These are phyloP conservation scores for Tokudaia muenninki DNA, from an alignment of 2,797 vertebrate genomes.

Conservation along the genomic window DNA sequence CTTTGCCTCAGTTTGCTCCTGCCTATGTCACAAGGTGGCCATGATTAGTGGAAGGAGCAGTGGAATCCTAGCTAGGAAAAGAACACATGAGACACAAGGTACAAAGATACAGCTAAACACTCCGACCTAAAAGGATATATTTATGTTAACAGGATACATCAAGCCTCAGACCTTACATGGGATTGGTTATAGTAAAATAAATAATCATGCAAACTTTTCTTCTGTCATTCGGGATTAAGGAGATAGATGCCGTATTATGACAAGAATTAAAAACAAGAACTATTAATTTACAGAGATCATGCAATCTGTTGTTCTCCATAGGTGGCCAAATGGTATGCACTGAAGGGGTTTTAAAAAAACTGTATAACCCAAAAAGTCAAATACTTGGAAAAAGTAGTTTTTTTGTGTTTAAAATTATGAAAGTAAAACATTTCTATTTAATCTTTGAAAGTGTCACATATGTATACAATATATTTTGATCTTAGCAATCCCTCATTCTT, in stretches of 20 bases:
- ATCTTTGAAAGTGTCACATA: not conserved
- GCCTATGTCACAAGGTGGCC: not conserved
- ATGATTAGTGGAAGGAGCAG: not conserved
- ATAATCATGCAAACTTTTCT: constrained; percentile 20
- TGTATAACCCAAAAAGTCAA: not conserved
- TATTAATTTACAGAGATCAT: not conserved
- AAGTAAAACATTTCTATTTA: not conserved
- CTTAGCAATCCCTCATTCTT: not conserved
- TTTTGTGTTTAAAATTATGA: constrained; percentile 38
- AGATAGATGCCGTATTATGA: not conserved
- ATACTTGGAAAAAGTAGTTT: not conserved
- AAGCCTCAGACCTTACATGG: not conserved
- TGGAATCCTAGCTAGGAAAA: not conserved
- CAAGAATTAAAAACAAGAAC: constrained; percentile 39
- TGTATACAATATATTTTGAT: not conserved
- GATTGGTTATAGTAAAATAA: constrained; percentile 50
- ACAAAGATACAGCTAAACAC: not conserved
- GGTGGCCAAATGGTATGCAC: not conserved
- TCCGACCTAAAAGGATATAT: not conserved
- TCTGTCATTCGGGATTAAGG: not conserved
- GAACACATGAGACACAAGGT: not conserved
- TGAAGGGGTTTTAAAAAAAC: not conserved
- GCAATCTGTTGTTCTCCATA: not conserved
- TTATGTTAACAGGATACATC: not conserved
- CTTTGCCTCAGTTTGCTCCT: not conserved